These are phyloP conservation scores for Sitobion miscanthi DNA, from an alignment of 1,140 invertebrate genomes.

Conservation along the genomic window DNA sequence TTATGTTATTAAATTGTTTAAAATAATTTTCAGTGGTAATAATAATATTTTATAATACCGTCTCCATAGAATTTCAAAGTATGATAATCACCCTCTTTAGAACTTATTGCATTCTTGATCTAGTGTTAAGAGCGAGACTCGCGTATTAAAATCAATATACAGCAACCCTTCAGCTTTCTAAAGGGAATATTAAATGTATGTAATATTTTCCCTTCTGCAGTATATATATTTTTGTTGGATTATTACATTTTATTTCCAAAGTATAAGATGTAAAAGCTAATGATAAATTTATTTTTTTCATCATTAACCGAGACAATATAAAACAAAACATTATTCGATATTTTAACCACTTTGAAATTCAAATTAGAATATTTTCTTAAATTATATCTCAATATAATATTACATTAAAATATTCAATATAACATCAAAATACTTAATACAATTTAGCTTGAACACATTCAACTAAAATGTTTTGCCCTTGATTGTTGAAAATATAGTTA, in stretches of 20 bases:
- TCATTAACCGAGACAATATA: not conserved
- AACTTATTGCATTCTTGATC: constrained; percentile 33
- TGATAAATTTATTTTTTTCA: not conserved
- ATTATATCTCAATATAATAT: not conserved
- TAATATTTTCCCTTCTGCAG: not conserved
- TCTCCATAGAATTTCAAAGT: not conserved
- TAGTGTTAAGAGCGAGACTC: not conserved
- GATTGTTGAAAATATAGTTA: not conserved
- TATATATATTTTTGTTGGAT: not conserved
- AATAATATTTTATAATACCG: not conserved
- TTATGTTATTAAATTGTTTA: constrained; percentile 22
- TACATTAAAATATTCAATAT: not conserved
- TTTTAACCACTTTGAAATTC: not conserved
- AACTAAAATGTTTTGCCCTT: not conserved
- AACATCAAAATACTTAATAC: not conserved
- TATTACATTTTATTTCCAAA: not conserved
- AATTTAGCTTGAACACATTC: not conserved
- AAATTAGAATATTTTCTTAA: not conserved
- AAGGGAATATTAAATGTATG: constrained; percentile 1
- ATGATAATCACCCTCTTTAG: constrained; percentile 23
- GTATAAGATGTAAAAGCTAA: not conserved
- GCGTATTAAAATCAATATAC: constrained; percentile 24
- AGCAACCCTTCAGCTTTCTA: constrained; percentile 5
- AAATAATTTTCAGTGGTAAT: constrained; percentile 10
- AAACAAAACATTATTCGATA: not conserved